A percentile compares a stretch with the other conserved stretches of the same genome.
These are phyloP conservation scores for Caenorhabditis zanzibari DNA, from an alignment of 2,888 invertebrate species.

Conservation along the genomic window DNA sequence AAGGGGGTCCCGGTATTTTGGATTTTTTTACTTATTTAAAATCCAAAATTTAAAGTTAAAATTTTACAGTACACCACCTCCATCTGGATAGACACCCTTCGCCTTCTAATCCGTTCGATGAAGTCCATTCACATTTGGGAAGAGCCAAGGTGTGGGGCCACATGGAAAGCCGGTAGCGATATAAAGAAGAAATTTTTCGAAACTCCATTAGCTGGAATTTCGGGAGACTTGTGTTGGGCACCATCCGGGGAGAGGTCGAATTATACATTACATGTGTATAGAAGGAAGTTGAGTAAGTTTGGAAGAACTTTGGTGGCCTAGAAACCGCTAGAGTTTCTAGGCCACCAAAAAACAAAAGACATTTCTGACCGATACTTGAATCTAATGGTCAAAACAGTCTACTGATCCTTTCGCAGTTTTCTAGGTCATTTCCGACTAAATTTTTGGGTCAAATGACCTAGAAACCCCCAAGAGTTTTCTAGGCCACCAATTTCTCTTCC, in stretches of 20 bases:
- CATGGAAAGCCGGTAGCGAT: slow-evolving; percentile 44
- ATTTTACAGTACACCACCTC: slow-evolving; percentile 58
- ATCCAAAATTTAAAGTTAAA: too few species aligned
- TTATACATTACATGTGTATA: slow-evolving; percentile 63
- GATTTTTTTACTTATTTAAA: neutral
- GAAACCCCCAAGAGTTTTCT: too few species aligned
- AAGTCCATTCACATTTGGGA: slow-evolving; percentile 55
- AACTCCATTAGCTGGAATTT: slow-evolving; percentile 43
- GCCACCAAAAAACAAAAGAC: neutral
- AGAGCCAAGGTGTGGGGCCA: slow-evolving; percentile 44
- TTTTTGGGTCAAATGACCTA: too few species aligned
- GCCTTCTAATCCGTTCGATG: slow-evolving; percentile 46
- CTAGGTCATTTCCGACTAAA: too few species aligned
- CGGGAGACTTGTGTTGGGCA: slow-evolving; percentile 56
- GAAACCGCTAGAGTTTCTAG: neutral
- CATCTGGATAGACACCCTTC: slow-evolving; percentile 58
- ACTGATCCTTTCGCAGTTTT: too few species aligned
- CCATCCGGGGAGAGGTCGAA: slow-evolving; percentile 59
- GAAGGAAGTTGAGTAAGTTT: slow-evolving; percentile 47
- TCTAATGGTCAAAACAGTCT: too few species aligned
- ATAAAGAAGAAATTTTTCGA: slow-evolving; percentile 53
- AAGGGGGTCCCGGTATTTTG: slow-evolving; percentile 40
- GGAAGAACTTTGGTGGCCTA: too few species aligned
- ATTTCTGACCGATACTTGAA: too few species aligned
- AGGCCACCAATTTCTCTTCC: too few species aligned